A percentile compares a stretch with the other conserved stretches of the same genome.
phyloP scores from a whole-genome alignment of 2,888 invertebrate species.

The Drosophila flavopinicola region DNA sequence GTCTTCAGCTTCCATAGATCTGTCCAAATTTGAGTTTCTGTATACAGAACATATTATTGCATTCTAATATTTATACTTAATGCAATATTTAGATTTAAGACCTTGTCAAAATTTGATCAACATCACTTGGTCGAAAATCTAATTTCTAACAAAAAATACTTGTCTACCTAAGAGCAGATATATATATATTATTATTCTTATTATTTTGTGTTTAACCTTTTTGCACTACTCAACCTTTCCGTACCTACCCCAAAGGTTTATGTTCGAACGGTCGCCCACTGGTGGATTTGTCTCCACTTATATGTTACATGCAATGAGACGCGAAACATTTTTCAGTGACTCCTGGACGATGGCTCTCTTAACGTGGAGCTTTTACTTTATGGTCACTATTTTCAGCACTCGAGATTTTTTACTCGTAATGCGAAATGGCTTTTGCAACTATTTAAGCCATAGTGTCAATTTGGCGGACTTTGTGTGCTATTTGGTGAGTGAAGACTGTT shows the following conservation, averaged over 20 bases:
- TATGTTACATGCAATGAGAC: neutral
- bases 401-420: neutral
- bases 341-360: rapidly evolving
- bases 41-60: too few relatives aligned
- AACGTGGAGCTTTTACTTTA: neutral
- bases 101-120: too few relatives aligned
- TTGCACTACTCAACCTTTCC: too few relatives aligned
- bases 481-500: conserved; percentile 10
- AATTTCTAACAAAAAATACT: too few relatives aligned
- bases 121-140: too few relatives aligned
- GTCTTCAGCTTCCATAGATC: too few relatives aligned
- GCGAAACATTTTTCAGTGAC: conserved; percentile 19
- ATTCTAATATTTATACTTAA: too few relatives aligned
- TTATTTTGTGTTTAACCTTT: too few relatives aligned
- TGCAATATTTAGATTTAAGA: too few relatives aligned
- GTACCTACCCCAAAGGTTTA: neutral
- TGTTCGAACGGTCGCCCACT: conserved; percentile 17
- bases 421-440: conserved; percentile 1
- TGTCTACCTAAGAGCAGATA: too few relatives aligned
- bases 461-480: conserved; percentile 11
- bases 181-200: too few relatives aligned
- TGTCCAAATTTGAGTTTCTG: too few relatives aligned
- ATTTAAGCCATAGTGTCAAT: conserved; percentile 11
- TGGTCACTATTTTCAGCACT: neutral
- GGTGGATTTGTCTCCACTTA: conserved; percentile 22